phyloP scores from a whole-genome alignment of 2,113 vertebrate species.

The Platysternon megacephalum region DNA sequence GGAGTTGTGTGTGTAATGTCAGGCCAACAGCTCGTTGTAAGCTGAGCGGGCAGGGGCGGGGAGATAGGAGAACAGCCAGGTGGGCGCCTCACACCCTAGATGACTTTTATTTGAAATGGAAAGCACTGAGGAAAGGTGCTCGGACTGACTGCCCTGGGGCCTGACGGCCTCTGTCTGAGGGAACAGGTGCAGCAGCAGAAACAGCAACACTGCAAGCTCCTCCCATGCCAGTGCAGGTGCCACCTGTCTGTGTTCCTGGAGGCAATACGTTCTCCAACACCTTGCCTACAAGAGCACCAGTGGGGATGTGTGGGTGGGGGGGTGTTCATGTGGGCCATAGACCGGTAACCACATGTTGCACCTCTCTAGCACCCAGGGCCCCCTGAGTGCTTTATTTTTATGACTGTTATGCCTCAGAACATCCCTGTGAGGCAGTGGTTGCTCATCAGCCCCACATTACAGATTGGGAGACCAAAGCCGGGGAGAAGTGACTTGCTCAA shows the following conservation, averaged over 20 bases:
- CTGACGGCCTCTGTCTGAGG: neutral
- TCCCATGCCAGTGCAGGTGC: neutral
- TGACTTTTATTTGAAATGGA: neutral
- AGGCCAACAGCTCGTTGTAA: neutral
- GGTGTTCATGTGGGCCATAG: neutral
- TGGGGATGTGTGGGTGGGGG: neutral
- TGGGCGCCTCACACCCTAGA: neutral
- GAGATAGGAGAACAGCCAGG: neutral
- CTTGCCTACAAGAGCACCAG: neutral
- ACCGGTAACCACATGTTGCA: neutral
- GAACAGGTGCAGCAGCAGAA: neutral
- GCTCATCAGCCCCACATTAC: neutral
- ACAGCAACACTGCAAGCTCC: neutral
- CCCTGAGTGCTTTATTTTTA: neutral
- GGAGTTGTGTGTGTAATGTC: neutral
- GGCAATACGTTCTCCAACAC: neutral
- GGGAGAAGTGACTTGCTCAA: neutral
- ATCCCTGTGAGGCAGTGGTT: neutral
- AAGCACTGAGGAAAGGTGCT: neutral
- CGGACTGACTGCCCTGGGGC: too few relatives aligned
- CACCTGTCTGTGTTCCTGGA: neutral
- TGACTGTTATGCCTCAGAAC: neutral
- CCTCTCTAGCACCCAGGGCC: neutral
- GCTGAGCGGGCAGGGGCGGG: neutral
- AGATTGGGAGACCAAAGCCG: neutral